phyloP scores from a whole-genome alignment of 2,113 vertebrate genomes.

The Paradisaea rubra region DNA sequence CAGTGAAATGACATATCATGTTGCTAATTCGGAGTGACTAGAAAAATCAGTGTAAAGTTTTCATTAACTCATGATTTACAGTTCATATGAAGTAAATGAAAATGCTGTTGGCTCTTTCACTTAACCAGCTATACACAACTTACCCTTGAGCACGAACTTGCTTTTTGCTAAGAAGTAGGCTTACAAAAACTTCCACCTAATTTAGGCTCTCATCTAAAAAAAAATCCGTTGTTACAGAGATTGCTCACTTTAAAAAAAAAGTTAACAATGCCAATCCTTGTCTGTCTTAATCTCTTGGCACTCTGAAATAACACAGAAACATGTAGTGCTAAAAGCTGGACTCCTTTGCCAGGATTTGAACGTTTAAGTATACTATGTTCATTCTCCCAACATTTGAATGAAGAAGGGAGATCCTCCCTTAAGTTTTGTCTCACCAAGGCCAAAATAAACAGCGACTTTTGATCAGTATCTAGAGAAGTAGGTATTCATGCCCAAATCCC shows the following conservation, averaged over 20 bases:
- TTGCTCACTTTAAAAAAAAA: neutral
- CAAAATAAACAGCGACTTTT: neutral
- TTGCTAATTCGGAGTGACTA: neutral
- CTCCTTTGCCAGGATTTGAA: neutral
- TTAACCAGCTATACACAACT: neutral
- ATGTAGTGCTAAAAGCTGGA: neutral
- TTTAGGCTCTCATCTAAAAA: neutral
- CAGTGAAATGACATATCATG: neutral
- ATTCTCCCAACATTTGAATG: neutral
- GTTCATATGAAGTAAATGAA: neutral
- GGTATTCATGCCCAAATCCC: neutral
- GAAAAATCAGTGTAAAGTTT: neutral
- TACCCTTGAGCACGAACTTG: neutral
- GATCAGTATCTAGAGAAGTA: neutral
- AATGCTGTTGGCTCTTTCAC: neutral
- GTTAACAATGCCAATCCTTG: neutral
- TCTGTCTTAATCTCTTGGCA: neutral
- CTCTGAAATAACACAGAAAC: neutral
- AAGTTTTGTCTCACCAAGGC: neutral
- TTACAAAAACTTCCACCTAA: neutral
- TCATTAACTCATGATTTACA: neutral
- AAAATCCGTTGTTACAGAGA: neutral
- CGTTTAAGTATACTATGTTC: neutral
- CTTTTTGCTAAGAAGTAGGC: neutral
- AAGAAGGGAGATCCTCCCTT: neutral